Evolutionary conservation across 1,140 invertebrate species (phyloP).

Genomic region (Halyomorpha halys): DNA sequence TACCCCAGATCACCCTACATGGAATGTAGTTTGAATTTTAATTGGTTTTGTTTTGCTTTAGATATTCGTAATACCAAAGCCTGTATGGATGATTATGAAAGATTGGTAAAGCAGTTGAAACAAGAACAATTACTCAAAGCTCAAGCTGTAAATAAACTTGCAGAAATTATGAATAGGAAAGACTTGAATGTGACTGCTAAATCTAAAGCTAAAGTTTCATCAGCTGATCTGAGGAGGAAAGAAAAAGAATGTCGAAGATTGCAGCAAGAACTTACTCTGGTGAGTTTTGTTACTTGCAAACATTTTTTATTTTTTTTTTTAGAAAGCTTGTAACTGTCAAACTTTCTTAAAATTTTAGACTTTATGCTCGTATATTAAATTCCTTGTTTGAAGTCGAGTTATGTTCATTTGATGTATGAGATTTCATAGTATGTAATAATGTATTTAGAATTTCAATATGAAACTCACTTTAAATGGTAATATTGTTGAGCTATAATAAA

Average conservation of each 20-base stretch:
- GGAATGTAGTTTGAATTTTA: too few relatives aligned
- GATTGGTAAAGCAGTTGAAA: slow-evolving; percentile 73
- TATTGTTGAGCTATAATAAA: too few relatives aligned
- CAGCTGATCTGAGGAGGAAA: slow-evolving; percentile 72
- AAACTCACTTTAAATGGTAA: too few relatives aligned
- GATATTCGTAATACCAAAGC: slow-evolving; percentile 42
- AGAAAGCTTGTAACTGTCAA: too few relatives aligned
- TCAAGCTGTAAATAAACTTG: slow-evolving; percentile 92
- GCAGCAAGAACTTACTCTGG: slow-evolving; percentile 87
- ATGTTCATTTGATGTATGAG: too few relatives aligned
- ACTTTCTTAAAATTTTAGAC: too few relatives aligned
- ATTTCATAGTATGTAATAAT: too few relatives aligned
- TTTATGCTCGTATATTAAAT: too few relatives aligned
- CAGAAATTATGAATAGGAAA: slow-evolving; percentile 92
- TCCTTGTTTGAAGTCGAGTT: too few relatives aligned
- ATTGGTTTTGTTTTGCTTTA: slow-evolving; percentile 15
- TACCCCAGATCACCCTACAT: too few relatives aligned
- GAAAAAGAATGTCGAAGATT: slow-evolving; percentile 91
- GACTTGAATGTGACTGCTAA: slow-evolving; percentile 54
- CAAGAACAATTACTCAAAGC: slow-evolving; percentile 80
- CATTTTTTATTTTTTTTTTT: too few relatives aligned
- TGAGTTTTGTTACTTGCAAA: slow-evolving; percentile 29
- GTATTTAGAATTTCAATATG: too few relatives aligned
- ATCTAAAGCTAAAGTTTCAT: slow-evolving; percentile 55
- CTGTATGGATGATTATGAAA: slow-evolving; percentile 69